Base-by-base conservation (phyloP, 2,797 vertebrate species). In the Enoplosus armatus region DNA sequence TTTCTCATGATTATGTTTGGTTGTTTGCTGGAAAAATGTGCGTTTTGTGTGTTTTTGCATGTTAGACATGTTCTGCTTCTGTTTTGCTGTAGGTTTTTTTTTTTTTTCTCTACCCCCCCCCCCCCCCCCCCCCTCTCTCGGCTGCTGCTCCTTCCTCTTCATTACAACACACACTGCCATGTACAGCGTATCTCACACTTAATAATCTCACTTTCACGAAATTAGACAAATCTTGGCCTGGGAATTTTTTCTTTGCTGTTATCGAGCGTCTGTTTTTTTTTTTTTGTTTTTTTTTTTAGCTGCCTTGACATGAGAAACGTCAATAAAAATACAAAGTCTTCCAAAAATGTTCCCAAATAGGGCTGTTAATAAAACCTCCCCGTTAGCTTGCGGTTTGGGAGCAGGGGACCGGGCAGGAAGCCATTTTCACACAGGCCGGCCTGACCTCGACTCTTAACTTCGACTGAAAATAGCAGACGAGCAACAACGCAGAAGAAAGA, bases 371-470 rank as follows among this genome's bases (percentile, higher is more conserved):
- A 90, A 90, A 84, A 87, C 39, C 77, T 88, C 60, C 84, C 85
- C 72, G 56, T 89, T 92, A 90, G 85, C 78, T 75, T 85, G 82
- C 16, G 51, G 60, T 91, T 90, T 93, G 75, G 83, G 90, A 92
- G 84, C 89, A 62, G 86, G 87, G 85, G 77, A 82, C 79, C 91
- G 94, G 95, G 91, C 94, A 77, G 72, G 58, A 89, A 92, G 95
- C 94, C 95, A 92, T 92, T 80, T 93, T 94, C 92, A 93, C 91
- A 94, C 94, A 92, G 94, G 94, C 92, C 94, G 84, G 90, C 88
- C 92, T 93, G 90, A 90, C 93, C 93, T 90, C 80, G 77, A 72
- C 90, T 89, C 89, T 62, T 62, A 64, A 61, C 90, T 90, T 37
- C 0, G 86, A 91, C 93, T 93, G 82, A 90, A 94, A 95, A 94